Conservation (phyloP, 1,140 invertebrate species). For the Pemphigus obesinymphae region DNA sequence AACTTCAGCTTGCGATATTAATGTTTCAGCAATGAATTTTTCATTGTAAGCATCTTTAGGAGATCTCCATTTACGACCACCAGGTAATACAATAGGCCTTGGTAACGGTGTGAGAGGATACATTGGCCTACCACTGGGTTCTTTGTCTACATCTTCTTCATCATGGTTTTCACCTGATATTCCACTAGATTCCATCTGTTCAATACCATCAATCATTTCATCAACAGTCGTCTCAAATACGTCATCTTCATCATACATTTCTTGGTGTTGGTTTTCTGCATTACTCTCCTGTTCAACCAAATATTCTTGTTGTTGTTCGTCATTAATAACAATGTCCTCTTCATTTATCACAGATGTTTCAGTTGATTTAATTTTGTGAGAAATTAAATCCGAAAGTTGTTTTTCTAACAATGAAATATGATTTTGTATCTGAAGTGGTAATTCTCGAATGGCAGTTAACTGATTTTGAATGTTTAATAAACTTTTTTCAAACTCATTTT, state of each 20-base stretch:
- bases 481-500: constrained; percentile 20
- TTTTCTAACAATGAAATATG: constrained; percentile 25
- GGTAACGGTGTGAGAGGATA: constrained; percentile 56
- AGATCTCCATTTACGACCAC: constrained; percentile 67
- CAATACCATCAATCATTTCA: not conserved
- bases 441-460: not conserved
- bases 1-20: constrained; percentile 69
- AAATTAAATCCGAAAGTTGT: constrained; percentile 17
- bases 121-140: constrained; percentile 50
- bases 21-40: constrained; percentile 68
- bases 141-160: constrained; percentile 10
- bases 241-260: not conserved
- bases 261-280: not conserved
- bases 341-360: not conserved
- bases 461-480: constrained; percentile 25
- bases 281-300: not conserved
- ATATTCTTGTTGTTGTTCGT: constrained; percentile 28
- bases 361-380: not conserved
- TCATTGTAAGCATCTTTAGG: constrained; percentile 74
- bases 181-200: not conserved
- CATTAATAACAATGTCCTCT: not conserved
- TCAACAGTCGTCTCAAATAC: not conserved
- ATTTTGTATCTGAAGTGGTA: constrained; percentile 28
- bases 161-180: not conserved
- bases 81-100: constrained; percentile 60